These are phyloP conservation scores for Drosophila lacertosa DNA, from an alignment of 1,140 invertebrate species.

Conservation along the genomic window DNA sequence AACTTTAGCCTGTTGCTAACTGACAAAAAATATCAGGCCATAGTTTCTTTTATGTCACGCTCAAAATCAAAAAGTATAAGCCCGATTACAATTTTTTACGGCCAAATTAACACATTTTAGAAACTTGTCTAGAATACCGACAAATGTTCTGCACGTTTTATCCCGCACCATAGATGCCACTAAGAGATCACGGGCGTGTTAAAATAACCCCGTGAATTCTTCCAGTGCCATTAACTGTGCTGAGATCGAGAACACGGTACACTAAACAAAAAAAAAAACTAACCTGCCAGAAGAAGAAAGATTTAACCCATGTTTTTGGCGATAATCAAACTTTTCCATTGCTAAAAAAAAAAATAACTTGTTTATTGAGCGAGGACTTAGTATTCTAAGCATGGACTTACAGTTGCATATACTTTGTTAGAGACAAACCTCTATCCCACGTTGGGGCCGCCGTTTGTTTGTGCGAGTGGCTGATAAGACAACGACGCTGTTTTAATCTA, in stretches of 20 bases:
- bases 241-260: constrained; percentile 56
- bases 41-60: constrained; percentile 26
- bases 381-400: neutral
- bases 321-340: neutral
- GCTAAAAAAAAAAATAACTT: constrained; percentile 6
- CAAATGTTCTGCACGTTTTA: constrained; percentile 42
- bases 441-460: constrained; percentile 46
- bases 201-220: constrained; percentile 84
- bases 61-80: constrained; percentile 4
- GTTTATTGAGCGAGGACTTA: constrained; percentile 4
- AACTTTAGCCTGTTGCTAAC: constrained; percentile 54
- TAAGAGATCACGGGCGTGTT: constrained; percentile 84
- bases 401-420: constrained; percentile 19
- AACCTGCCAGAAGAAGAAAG: constrained; percentile 13
- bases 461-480: constrained; percentile 49
- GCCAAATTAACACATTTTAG: constrained; percentile 50
- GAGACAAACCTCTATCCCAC: constrained; percentile 41
- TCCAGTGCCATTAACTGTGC: constrained; percentile 85
- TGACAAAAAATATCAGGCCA: constrained; percentile 19
- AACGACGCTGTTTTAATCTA: constrained; percentile 50
- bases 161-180: constrained; percentile 85
- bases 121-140: constrained; percentile 5
- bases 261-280: constrained; percentile 1
- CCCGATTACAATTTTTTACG: constrained; percentile 29
- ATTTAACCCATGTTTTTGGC: constrained; percentile 19